Evolutionary conservation across 2,797 vertebrate genomes (phyloP).

Genomic region (Cephalopachus bancanus): DNA sequence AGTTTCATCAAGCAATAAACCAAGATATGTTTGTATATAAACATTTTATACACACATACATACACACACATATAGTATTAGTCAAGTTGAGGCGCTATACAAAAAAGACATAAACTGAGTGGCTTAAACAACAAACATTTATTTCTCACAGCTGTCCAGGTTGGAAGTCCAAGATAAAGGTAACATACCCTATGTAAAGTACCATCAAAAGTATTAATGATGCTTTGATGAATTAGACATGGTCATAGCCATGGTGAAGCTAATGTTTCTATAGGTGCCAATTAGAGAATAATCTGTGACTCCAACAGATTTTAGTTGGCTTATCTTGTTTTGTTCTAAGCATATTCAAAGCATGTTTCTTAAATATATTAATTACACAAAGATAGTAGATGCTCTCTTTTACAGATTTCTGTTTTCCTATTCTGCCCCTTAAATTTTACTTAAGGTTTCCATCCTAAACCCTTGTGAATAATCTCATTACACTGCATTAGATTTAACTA

Average conservation of each 20-base stretch:
- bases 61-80: neutral
- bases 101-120: neutral
- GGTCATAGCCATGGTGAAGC: neutral
- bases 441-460: neutral
- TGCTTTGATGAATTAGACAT: neutral
- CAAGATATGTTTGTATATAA: slow-evolving; percentile 5
- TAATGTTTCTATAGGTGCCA: neutral
- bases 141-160: neutral
- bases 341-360: neutral
- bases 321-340: slow-evolving; percentile 23
- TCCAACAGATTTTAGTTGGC: neutral
- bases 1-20: slow-evolving; percentile 41
- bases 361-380: neutral
- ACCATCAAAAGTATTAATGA: neutral
- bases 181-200: neutral
- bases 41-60: neutral
- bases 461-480: slow-evolving; percentile 2
- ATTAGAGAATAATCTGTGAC: neutral
- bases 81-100: neutral
- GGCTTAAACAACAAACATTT: neutral
- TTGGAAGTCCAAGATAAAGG: neutral
- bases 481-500: neutral
- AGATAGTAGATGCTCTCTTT: neutral
- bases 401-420: slow-evolving; percentile 2
- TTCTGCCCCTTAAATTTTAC: neutral